These are phyloP conservation scores for Onychostruthus taczanowskii DNA, from an alignment of 2,113 vertebrate species.

Conservation along the genomic window DNA sequence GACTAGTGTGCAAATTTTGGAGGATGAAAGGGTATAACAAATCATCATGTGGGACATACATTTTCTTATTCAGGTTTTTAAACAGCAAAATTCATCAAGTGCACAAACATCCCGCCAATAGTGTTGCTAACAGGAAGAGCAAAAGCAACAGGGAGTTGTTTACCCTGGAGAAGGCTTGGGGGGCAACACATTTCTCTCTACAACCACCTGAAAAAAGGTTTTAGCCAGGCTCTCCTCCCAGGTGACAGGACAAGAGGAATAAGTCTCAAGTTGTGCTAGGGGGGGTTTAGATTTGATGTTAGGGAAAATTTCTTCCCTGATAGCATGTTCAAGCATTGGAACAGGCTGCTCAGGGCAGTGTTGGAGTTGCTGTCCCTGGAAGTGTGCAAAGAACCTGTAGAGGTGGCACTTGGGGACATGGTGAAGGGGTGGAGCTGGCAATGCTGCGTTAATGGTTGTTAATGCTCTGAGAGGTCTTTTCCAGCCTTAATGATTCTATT, in stretches of 20 bases:
- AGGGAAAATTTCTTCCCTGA: background rate
- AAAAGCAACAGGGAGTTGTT: background rate
- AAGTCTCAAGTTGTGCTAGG: background rate
- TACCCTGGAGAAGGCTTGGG: background rate
- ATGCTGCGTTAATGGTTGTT: too few relatives aligned
- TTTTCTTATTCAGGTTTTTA: background rate
- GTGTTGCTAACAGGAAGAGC: background rate
- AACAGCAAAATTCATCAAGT: background rate
- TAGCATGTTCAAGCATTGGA: rapidly evolving
- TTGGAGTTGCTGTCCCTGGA: background rate
- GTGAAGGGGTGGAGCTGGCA: background rate
- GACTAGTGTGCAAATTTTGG: background rate
- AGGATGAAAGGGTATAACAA: background rate
- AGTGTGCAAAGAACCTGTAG: background rate
- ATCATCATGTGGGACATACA: background rate
- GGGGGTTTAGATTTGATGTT: background rate
- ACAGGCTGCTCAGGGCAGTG: background rate
- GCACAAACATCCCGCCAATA: background rate
- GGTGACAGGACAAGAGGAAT: too few relatives aligned
- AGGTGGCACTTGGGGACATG: background rate
- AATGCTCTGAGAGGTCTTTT: background rate
- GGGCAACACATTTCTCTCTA: background rate
- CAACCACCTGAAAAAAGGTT: too few relatives aligned
- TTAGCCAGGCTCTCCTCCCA: background rate
- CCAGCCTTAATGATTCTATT: background rate